Evolutionary conservation across 2,797 vertebrate species (phyloP).

Genomic region (Cossypha heuglini): DNA sequence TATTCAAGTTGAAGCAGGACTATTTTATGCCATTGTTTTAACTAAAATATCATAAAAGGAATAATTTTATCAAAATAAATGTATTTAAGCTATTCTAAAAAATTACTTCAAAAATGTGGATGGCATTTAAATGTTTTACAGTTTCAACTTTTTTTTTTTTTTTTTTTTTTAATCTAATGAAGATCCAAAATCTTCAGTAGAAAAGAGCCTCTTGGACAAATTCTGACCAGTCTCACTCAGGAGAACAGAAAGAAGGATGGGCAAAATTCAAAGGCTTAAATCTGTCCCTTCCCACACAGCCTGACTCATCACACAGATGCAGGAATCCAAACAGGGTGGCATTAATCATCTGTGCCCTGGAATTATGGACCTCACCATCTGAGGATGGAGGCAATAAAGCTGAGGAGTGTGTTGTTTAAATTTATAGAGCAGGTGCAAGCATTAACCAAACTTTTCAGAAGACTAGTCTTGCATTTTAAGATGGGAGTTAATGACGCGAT

Average conservation of each 20-base stretch:
- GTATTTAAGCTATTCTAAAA: neutral
- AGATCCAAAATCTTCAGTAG: neutral
- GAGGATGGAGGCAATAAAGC: neutral
- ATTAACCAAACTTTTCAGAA: conserved; percentile 10
- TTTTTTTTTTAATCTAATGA: neutral
- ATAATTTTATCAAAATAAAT: neutral
- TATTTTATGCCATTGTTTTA: neutral
- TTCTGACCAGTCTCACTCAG: neutral
- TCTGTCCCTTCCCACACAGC: neutral
- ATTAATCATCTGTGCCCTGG: neutral
- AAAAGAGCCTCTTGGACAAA: neutral
- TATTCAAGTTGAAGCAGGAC: neutral
- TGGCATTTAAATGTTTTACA: neutral
- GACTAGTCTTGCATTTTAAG: neutral
- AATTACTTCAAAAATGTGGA: neutral
- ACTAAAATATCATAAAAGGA: neutral
- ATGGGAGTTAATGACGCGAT: neutral
- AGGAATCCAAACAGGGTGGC: neutral
- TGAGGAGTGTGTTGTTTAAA: neutral
- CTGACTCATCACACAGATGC: neutral
- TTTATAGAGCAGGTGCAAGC: neutral
- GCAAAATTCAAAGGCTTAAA: neutral
- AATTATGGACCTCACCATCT: neutral
- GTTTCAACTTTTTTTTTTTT: neutral
- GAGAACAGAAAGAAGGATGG: neutral